Conservation (phyloP, 2,888 invertebrate species). For the Xanthorhoe designata region DNA sequence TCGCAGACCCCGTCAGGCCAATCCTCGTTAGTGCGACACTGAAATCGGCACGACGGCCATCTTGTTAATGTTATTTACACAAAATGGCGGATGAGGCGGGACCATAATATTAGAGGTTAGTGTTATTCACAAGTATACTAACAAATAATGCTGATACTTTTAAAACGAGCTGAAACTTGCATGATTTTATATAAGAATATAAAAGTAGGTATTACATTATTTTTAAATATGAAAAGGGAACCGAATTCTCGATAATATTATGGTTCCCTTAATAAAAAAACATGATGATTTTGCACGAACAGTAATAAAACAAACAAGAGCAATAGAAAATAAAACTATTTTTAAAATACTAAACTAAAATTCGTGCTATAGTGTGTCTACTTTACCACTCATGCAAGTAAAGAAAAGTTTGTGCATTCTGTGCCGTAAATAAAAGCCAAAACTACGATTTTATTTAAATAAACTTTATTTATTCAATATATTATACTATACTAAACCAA, state of each 20-base stretch:
- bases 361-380: neutral
- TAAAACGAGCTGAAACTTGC: neutral
- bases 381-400: slow-evolving; percentile 29
- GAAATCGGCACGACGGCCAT: slow-evolving; percentile 67
- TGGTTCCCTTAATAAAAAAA: slow-evolving; percentile 13
- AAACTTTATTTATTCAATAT: slow-evolving; percentile 50
- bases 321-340: slow-evolving; percentile 7
- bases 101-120: slow-evolving; percentile 50
- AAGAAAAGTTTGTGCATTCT: slow-evolving; percentile 5
- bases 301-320: neutral
- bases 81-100: slow-evolving; percentile 60
- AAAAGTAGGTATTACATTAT: too few species aligned
- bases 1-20: slow-evolving; percentile 78
- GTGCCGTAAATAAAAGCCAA: slow-evolving; percentile 55
- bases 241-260: slow-evolving; percentile 19
- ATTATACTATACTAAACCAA: slow-evolving; percentile 38
- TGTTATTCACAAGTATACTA: slow-evolving; percentile 33
- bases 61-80: slow-evolving; percentile 78
- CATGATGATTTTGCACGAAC: neutral
- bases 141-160: neutral
- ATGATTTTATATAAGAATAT: neutral
- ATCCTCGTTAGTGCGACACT: slow-evolving; percentile 78
- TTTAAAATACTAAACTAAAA: slow-evolving; percentile 1
- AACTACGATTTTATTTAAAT: slow-evolving; percentile 50
- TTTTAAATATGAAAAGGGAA: neutral